phyloP scores from a whole-genome alignment of 2,113 vertebrate species.

The Lepisosteus osseus region DNA sequence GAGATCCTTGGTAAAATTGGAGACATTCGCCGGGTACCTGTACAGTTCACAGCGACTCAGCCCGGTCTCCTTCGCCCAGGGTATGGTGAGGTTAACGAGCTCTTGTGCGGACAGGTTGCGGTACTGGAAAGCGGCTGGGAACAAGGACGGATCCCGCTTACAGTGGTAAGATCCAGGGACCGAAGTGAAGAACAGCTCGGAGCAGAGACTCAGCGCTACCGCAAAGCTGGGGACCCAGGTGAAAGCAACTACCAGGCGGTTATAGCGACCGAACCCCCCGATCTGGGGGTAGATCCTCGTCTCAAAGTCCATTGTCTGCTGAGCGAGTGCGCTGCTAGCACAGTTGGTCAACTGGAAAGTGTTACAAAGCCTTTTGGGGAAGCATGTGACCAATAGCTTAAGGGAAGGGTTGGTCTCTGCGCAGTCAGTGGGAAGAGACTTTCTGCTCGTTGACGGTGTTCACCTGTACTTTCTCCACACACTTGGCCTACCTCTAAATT shows the following conservation, averaged over 20 bases:
- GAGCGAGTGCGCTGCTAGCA: neutral
- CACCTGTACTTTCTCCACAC: too few species aligned
- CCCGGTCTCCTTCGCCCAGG: conserved; percentile 53
- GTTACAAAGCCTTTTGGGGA: neutral
- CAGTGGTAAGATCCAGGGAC: conserved; percentile 67
- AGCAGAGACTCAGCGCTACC: conserved; percentile 64
- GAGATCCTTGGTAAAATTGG: conserved; percentile 29
- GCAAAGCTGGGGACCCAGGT: conserved; percentile 71
- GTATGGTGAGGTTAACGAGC: conserved; percentile 64
- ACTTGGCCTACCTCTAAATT: too few species aligned
- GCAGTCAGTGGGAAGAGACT: neutral
- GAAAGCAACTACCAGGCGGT: conserved; percentile 57
- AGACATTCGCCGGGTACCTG: conserved; percentile 53
- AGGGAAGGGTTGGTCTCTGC: neutral
- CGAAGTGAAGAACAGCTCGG: conserved; percentile 59
- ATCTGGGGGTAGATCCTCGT: conserved; percentile 44
- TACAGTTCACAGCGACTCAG: conserved; percentile 62
- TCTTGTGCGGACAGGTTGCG: conserved; percentile 53
- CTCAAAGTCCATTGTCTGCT: conserved; percentile 58
- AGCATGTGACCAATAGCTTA: too few species aligned
- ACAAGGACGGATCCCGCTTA: conserved; percentile 58
- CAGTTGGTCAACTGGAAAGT: neutral
- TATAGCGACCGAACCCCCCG: conserved; percentile 68
- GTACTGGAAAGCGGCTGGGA: conserved; percentile 56
- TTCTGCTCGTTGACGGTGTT: too few species aligned